Percentiles rank a stretch among this genome's conserved stretches.
Evolutionary conservation across 1,140 invertebrate species (phyloP).

Genomic region (Hypothenemus hampei): DNA sequence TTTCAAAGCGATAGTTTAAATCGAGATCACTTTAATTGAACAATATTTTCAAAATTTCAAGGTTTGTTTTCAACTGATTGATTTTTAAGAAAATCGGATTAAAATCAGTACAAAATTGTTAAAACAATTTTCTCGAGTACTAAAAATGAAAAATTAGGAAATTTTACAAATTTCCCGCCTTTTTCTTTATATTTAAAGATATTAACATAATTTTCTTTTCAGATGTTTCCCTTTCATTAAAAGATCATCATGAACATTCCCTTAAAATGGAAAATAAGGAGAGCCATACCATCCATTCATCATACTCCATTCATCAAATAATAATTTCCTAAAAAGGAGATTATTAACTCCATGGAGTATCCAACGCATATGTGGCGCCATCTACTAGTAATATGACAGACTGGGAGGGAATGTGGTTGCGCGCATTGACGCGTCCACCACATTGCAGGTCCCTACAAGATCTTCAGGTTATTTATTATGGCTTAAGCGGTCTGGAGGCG

Average conservation of each 20-base stretch:
- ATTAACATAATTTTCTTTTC: not conserved
- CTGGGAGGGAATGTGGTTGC: conserved; percentile 60
- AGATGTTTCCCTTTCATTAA: not conserved
- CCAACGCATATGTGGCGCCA: conserved; percentile 18
- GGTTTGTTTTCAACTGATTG: no score
- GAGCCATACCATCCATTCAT: conserved; percentile 2
- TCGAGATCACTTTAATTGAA: no score
- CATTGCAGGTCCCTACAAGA: conserved; percentile 63
- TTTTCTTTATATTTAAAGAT: not conserved
- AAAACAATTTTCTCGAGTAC: no score
- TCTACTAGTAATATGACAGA: conserved; percentile 46
- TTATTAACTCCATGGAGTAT: not conserved
- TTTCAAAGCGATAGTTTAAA: no score
- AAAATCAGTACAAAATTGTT: no score
- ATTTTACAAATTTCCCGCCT: not conserved
- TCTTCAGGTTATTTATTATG: conserved; percentile 70
- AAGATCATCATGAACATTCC: conserved; percentile 7
- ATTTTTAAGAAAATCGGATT: no score
- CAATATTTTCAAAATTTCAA: no score
- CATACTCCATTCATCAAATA: not conserved
- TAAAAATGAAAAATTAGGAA: not conserved
- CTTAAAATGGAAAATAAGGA: conserved; percentile 14
- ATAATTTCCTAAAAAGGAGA: not conserved
- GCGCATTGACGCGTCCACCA: conserved; percentile 57
- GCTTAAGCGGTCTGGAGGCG: conserved; percentile 68